phyloP scores from a whole-genome alignment of 2,113 vertebrate genomes.

The Grantiella picta region DNA sequence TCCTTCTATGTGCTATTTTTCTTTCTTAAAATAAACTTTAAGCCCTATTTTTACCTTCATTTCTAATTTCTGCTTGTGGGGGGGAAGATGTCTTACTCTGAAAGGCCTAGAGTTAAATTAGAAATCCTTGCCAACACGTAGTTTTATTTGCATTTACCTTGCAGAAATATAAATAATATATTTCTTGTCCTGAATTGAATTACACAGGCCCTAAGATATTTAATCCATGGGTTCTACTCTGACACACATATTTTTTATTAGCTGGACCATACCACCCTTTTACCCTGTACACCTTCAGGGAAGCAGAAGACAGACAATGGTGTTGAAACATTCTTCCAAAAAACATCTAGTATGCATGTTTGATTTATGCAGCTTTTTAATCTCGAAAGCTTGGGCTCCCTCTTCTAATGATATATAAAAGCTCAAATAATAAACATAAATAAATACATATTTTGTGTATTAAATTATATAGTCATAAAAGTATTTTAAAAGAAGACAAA shows the following conservation, averaged over 20 bases:
- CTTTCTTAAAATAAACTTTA: conserved; percentile 49
- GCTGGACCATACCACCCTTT: not conserved
- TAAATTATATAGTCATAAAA: not conserved
- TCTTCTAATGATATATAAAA: not conserved
- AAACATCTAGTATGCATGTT: not conserved
- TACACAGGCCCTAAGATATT: not conserved
- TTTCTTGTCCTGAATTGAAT: conserved; percentile 28
- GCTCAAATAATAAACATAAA: not conserved
- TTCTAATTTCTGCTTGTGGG: conserved; percentile 15
- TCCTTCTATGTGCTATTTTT: conserved; percentile 8
- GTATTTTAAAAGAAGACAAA: not conserved
- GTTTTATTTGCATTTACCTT: conserved; percentile 35
- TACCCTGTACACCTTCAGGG: not conserved
- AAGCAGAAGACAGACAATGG: not conserved
- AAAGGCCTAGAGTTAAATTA: conserved; percentile 11
- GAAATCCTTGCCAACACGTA: conserved; percentile 3
- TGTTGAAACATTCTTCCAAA: not conserved
- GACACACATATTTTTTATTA: not conserved
- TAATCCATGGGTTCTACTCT: not conserved
- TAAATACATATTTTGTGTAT: not conserved
- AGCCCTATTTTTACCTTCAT: not conserved
- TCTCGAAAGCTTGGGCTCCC: not conserved
- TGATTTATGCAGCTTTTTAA: not conserved
- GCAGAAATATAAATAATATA: conserved; percentile 15
- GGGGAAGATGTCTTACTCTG: not conserved